phyloP scores from a whole-genome alignment of 2,888 invertebrate species.

The Leucoptera coffeella region DNA sequence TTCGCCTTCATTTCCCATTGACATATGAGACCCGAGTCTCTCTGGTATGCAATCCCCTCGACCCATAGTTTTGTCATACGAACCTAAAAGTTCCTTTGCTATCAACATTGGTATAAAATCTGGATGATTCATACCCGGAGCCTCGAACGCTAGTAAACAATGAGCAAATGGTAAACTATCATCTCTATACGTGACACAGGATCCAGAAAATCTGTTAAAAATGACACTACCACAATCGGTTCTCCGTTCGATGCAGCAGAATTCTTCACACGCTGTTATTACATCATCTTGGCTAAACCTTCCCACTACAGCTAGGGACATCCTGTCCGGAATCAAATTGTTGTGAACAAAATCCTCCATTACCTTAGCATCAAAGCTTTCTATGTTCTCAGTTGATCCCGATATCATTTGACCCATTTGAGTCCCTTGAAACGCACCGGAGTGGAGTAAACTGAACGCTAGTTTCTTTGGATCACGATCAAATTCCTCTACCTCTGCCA shows the following conservation, averaged over 20 bases:
- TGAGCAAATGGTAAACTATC: conserved; percentile 35
- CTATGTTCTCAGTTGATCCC: conserved; percentile 64
- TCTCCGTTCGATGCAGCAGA: conserved; percentile 14
- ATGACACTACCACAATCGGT: conserved; percentile 11
- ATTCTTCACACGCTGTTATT: conserved; percentile 8
- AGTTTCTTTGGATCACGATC: conserved; percentile 24
- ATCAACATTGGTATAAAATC: conserved; percentile 22
- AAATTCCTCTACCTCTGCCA: conserved; percentile 18
- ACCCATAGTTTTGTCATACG: conserved; percentile 35
- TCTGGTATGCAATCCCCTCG: no score
- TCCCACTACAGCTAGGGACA: conserved; percentile 68
- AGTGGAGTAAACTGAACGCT: conserved; percentile 38
- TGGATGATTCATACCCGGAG: conserved; percentile 19
- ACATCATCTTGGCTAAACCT: conserved; percentile 61
- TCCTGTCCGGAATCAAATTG: conserved; percentile 40
- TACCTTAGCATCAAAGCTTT: conserved; percentile 32
- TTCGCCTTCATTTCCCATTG: no score
- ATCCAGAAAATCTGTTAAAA: conserved; percentile 13
- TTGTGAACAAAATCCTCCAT: conserved; percentile 14
- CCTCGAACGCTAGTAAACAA: conserved; percentile 37
- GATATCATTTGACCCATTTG: conserved; percentile 24
- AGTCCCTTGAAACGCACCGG: conserved; percentile 42
- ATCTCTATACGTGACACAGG: conserved; percentile 19
- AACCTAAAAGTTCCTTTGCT: conserved; percentile 24
- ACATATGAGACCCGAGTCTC: no score